These are phyloP conservation scores for Laothoe populi DNA, from an alignment of 2,888 invertebrate species.

Conservation along the genomic window DNA sequence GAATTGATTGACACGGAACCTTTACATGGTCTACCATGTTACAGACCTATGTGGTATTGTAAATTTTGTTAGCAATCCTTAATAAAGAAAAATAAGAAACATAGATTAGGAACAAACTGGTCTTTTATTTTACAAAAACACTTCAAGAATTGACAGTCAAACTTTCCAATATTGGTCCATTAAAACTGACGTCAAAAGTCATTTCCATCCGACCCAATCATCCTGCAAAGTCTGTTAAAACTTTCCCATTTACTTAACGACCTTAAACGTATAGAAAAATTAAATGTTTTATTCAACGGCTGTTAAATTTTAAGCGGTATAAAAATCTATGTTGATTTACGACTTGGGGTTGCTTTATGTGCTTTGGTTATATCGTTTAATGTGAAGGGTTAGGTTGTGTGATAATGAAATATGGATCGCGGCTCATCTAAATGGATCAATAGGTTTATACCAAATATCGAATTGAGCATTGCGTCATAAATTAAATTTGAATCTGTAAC, in stretches of 20 bases:
- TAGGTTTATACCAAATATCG: neutral
- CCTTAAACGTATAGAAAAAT: constrained; percentile 55
- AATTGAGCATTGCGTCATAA: neutral
- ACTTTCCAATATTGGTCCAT: constrained; percentile 17
- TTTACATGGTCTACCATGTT: too few species aligned
- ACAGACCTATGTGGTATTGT: too few species aligned
- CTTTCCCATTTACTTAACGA: constrained; percentile 41
- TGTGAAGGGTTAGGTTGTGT: constrained; percentile 28
- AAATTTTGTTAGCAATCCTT: too few species aligned
- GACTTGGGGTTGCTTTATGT: constrained; percentile 49
- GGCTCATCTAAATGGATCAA: neutral
- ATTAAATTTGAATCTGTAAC: too few species aligned
- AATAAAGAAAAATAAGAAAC: too few species aligned
- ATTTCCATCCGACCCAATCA: constrained; percentile 27
- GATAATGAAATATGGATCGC: constrained; percentile 25
- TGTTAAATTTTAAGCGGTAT: constrained; percentile 63
- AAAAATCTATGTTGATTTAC: constrained; percentile 70
- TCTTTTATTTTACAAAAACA: neutral
- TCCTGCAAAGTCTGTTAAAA: constrained; percentile 42
- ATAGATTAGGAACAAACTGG: too few species aligned
- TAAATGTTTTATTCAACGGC: constrained; percentile 77
- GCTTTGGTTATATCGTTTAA: constrained; percentile 42
- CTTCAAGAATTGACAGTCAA: neutral
- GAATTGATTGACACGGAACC: too few species aligned
- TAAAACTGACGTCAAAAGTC: constrained; percentile 26